phyloP scores from a whole-genome alignment of 2,888 invertebrate species.

The Polymixis lichenea region DNA sequence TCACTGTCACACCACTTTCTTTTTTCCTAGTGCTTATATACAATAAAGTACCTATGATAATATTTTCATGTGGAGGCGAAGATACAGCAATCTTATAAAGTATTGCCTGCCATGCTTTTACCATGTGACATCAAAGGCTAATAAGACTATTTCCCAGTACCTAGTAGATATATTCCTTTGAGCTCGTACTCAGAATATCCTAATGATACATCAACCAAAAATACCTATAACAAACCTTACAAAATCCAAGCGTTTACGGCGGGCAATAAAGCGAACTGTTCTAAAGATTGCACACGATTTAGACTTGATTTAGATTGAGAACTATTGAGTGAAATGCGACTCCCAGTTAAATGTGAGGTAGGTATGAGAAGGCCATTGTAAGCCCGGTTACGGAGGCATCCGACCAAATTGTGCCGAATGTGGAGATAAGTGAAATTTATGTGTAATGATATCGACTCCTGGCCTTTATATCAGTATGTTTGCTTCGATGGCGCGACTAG shows the following conservation, averaged over 20 bases:
- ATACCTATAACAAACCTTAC: conserved; percentile 20
- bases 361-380: conserved; percentile 60
- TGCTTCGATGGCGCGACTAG: conserved; percentile 81
- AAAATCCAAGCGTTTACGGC: conserved; percentile 42
- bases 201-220: background rate
- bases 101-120: background rate
- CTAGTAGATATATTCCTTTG: background rate
- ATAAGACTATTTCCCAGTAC: background rate
- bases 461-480: conserved; percentile 84
- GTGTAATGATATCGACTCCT: conserved; percentile 86
- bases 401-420: conserved; percentile 84
- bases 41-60: background rate
- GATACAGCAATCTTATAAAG: background rate
- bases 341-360: conserved; percentile 61
- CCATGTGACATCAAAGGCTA: background rate
- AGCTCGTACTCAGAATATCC: background rate
- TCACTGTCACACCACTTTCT: background rate
- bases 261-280: conserved; percentile 57
- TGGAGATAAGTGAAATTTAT: conserved; percentile 87
- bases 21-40: background rate
- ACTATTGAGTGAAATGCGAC: conserved; percentile 65
- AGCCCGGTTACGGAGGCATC: conserved; percentile 67
- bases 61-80: background rate
- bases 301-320: conserved; percentile 64
- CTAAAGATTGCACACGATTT: conserved; percentile 58